These are phyloP conservation scores for Ceriagrion tenellum DNA, from an alignment of 2,888 invertebrate species.

Conservation along the genomic window DNA sequence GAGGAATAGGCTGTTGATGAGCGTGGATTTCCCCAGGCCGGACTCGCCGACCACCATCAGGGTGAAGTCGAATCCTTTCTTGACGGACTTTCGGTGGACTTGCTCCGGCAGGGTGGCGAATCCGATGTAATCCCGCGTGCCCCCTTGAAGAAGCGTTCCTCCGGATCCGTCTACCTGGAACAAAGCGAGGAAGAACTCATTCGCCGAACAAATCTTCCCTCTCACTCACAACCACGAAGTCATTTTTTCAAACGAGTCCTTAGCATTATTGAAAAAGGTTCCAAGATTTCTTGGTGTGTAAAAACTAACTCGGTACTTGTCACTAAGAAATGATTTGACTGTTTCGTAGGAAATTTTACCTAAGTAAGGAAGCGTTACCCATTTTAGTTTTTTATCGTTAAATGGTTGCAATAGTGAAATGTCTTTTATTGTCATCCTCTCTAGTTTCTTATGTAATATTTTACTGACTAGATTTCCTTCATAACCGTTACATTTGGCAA, in stretches of 20 bases:
- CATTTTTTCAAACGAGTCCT: background rate
- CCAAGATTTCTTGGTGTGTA: too few relatives aligned
- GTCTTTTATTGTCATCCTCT: too few relatives aligned
- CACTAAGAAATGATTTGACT: too few relatives aligned
- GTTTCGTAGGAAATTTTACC: too few relatives aligned
- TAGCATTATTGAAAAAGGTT: too few relatives aligned
- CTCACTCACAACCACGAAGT: background rate
- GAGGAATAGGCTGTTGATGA: constrained; percentile 95
- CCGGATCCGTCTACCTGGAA: constrained; percentile 56
- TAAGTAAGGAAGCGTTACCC: too few relatives aligned
- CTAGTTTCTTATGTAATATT: too few relatives aligned
- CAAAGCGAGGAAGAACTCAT: constrained; percentile 13
- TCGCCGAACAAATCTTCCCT: constrained; percentile 15
- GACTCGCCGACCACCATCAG: constrained; percentile 97
- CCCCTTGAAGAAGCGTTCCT: constrained; percentile 71
- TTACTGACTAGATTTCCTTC: too few relatives aligned
- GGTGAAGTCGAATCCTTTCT: constrained; percentile 97
- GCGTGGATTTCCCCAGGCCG: constrained; percentile 95
- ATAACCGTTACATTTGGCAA: too few relatives aligned
- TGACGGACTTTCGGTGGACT: constrained; percentile 97
- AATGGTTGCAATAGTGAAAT: too few relatives aligned
- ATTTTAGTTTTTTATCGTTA: too few relatives aligned
- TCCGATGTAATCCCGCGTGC: constrained; percentile 89
- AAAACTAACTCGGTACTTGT: too few relatives aligned
- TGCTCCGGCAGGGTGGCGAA: constrained; percentile 97